These are phyloP conservation scores for Atrina japonica DNA, from an alignment of 2,888 invertebrate species.

Conservation along the genomic window DNA sequence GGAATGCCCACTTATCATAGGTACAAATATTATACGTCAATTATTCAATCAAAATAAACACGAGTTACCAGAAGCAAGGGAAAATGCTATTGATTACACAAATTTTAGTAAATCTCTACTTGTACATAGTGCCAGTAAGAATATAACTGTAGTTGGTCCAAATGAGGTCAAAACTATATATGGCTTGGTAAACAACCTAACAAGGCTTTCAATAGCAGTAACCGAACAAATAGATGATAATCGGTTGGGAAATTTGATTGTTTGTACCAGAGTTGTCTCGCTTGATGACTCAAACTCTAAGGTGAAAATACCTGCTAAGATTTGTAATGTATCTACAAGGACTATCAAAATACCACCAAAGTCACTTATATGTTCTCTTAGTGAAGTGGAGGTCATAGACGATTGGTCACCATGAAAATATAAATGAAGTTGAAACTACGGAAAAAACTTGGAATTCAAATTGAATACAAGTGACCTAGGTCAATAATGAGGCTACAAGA, in stretches of 20 bases:
- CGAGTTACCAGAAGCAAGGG: too few species aligned
- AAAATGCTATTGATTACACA: too few species aligned
- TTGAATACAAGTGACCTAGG: not conserved
- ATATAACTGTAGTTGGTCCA: not conserved
- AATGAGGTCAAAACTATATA: not conserved
- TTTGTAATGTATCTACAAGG: not conserved
- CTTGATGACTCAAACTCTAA: not conserved
- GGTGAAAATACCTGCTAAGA: not conserved
- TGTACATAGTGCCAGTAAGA: not conserved
- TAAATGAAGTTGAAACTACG: not conserved
- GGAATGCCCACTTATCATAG: too few species aligned
- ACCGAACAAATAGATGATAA: not conserved
- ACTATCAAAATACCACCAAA: not conserved
- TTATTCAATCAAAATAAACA: too few species aligned
- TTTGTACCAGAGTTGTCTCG: too few species aligned
- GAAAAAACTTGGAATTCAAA: not conserved
- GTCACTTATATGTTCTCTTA: conserved; percentile 1
- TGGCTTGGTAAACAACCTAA: not conserved
- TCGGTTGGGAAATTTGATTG: too few species aligned
- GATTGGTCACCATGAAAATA: not conserved
- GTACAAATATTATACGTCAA: too few species aligned
- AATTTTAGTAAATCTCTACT: too few species aligned
- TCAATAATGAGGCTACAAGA: too few species aligned
- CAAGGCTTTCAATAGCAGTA: not conserved
- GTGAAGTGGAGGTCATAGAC: not conserved